Percentiles rank a stretch among this genome's conserved stretches.
These are phyloP conservation scores for Phodopus roborovskii DNA, from an alignment of 2,113 vertebrate species.

Conservation along the genomic window DNA sequence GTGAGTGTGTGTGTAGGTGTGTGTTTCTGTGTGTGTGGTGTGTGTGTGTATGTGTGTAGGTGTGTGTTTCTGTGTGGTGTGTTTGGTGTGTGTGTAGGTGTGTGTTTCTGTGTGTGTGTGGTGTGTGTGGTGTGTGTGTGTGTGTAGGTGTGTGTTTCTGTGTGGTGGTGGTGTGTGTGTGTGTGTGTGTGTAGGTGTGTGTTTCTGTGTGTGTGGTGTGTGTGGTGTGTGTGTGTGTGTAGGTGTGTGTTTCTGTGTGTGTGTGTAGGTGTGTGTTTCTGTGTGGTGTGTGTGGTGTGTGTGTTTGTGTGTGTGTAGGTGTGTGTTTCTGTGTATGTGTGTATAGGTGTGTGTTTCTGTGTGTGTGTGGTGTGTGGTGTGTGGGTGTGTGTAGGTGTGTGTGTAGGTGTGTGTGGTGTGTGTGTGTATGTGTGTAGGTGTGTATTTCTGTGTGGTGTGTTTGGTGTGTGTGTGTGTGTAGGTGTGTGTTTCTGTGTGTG, in stretches of 20 bases:
- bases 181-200: not conserved
- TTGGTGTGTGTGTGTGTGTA: not conserved
- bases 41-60: not conserved
- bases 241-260: not conserved
- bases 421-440: not conserved
- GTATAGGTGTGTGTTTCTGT: rapidly evolving
- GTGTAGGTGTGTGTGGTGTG: not conserved
- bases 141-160: not conserved
- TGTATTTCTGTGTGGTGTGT: rapidly evolving
- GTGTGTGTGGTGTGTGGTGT: too few species aligned
- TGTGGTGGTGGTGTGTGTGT: not conserved
- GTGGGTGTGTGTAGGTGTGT: not conserved
- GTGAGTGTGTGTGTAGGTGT: not conserved
- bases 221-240: not conserved
- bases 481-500: not conserved
- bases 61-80: not conserved
- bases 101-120: not conserved
- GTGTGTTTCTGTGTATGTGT: not conserved
- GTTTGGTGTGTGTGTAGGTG: not conserved
- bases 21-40: rapidly evolving
- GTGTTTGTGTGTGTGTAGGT: not conserved
- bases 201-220: rapidly evolving
- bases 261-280: not conserved
- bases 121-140: not conserved
- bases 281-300: too few species aligned